A percentile compares a stretch with the other conserved stretches of the same genome.
Evolutionary conservation across 2,113 vertebrate species (phyloP).

Genomic region (Lasiurus borealis): DNA sequence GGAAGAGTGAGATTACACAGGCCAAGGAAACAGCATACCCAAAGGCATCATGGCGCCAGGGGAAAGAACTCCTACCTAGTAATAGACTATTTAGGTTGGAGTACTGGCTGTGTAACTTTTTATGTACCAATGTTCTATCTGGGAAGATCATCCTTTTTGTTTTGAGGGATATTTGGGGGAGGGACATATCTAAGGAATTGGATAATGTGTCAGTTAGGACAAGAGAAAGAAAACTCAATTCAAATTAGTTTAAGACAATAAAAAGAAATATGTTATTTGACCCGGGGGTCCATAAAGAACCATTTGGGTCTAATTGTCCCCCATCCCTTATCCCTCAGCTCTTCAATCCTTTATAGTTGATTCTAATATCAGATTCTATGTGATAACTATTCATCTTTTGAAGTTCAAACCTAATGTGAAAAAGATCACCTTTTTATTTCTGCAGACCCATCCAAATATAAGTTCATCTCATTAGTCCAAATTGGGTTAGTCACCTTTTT

Average conservation of each 20-base stretch:
- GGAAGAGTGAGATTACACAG: neutral
- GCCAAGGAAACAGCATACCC: neutral
- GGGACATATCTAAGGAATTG: neutral
- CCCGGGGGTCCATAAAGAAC: neutral
- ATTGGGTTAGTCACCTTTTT: neutral
- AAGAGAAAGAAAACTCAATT: constrained; percentile 33
- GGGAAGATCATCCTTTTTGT: neutral
- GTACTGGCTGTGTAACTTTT: neutral
- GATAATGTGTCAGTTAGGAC: neutral
- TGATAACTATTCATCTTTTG: neutral
- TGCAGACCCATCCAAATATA: neutral
- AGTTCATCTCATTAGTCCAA: neutral
- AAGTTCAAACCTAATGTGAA: neutral
- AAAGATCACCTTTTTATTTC: neutral
- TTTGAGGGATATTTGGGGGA: constrained; percentile 19
- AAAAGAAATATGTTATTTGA: neutral
- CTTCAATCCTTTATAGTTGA: neutral
- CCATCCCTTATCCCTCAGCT: neutral
- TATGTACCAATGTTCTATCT: neutral
- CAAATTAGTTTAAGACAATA: neutral
- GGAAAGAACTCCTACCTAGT: neutral
- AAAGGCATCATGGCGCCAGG: no score
- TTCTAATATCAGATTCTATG: neutral
- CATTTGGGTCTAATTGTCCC: neutral
- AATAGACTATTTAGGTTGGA: neutral